Evolutionary conservation across 2,797 vertebrate genomes (phyloP).

Genomic region (Eulemur albifrons): DNA sequence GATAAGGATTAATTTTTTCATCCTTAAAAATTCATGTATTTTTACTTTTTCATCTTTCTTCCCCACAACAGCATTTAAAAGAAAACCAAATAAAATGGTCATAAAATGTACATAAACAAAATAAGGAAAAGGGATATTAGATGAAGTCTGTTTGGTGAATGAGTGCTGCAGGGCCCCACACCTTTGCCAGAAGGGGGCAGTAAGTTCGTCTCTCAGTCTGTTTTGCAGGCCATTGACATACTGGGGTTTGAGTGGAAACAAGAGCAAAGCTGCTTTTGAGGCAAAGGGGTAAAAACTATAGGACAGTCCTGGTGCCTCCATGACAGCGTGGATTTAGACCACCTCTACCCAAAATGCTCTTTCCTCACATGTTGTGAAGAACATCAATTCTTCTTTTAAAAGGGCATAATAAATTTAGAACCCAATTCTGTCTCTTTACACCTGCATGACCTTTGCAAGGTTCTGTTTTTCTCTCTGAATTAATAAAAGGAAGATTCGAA

Average conservation of each 20-base stretch:
- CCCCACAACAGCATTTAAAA: background rate
- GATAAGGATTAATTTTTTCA: background rate
- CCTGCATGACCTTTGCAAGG: background rate
- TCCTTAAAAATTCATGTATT: background rate
- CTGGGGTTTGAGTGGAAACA: background rate
- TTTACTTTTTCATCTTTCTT: background rate
- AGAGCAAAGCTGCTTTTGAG: background rate
- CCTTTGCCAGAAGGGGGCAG: background rate
- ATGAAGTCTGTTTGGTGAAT: background rate
- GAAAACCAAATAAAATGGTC: background rate
- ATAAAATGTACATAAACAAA: background rate
- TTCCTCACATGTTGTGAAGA: background rate
- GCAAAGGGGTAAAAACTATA: background rate
- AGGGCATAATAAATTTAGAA: background rate
- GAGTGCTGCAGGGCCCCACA: accelerated
- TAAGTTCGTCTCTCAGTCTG: background rate
- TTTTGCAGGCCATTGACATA: too few relatives aligned
- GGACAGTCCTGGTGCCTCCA: accelerated
- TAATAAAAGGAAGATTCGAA: background rate
- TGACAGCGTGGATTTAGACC: background rate
- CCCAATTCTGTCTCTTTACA: background rate
- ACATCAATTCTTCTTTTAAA: background rate
- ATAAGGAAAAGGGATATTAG: background rate
- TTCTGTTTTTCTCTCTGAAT: background rate
- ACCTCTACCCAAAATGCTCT: background rate